Evolutionary conservation across 2,113 vertebrate genomes (phyloP), one percentile per base, ranked within the genome.

Genomic region (Malurus elegans): DNA sequence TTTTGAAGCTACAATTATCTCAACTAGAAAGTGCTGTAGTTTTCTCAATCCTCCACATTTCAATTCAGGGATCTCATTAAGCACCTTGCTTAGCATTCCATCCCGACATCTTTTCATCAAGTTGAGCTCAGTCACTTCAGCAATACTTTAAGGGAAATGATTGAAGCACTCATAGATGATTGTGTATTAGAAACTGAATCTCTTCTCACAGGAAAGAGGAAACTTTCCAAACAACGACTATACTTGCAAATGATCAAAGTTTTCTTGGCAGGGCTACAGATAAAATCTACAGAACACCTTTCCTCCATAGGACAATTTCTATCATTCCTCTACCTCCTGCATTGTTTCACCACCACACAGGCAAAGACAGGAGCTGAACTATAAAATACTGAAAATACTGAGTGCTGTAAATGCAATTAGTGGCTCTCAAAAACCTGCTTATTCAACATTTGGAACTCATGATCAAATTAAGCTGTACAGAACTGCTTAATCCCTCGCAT

Each of bases 131-230:
- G 64, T 34, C 28, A 73, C 15, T 50, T 45, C 21, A 53, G 19
- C 48, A 70, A 54, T 29, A 70, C 8, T 45, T 79, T 15, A 36
- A 86, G 26, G 16, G 13, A 36, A 61, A 71, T 14, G 20, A 69
- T 0, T 16, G 38, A 74, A 91, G 70, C 26, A 29, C 19, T 65
- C 18, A 17, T 0, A 25, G 23, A 14, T 5, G 0, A 40, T 19
- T 38, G 42, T 24, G 36, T 23, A 21, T 32, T 32, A 79, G 51
- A 82, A 94, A 88, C 42, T 15, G 82, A 71, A 36, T 17, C 44
- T 66, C 45, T 65, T 64, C 36, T 51, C 36, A 66, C 7, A 73
- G 32, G 5, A 19, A 94, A 71, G 28, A 66, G 31, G 28, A 76
- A 85, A 38, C 12, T 79, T 84, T 85, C 51, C 38, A 70, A 66